Conservation (phyloP, 2,113 vertebrate genomes). For the Podiceps cristatus region DNA sequence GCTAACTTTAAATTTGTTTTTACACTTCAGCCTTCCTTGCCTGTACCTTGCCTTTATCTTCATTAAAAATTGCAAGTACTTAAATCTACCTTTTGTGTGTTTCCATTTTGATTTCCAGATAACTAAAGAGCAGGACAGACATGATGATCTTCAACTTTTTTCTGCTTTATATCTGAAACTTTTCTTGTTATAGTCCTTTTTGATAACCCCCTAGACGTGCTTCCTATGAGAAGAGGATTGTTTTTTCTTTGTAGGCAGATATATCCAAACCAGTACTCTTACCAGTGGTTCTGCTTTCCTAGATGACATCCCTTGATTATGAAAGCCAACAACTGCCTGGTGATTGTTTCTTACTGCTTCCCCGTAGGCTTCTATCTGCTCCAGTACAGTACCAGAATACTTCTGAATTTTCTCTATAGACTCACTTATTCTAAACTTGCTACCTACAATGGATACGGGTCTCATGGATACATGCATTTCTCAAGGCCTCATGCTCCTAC, state of each 20-base stretch:
- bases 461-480: neutral
- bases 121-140: neutral
- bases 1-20: neutral
- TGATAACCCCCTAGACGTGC: neutral
- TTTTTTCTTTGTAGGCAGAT: neutral
- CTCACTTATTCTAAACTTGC: neutral
- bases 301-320: neutral
- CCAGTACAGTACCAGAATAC: neutral
- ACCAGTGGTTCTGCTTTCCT: neutral
- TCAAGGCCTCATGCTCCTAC: neutral
- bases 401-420: neutral
- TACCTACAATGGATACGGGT: neutral
- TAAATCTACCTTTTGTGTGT: neutral
- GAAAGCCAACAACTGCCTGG: neutral
- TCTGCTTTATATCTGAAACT: neutral
- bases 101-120: neutral
- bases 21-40: neutral
- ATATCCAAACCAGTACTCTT: neutral
- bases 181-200: neutral
- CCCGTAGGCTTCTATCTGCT: neutral
- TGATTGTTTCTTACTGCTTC: neutral
- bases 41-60: neutral
- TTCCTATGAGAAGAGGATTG: neutral
- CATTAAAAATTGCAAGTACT: neutral
- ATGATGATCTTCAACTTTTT: neutral